These are phyloP conservation scores for Daboia siamensis DNA, from an alignment of 2,113 vertebrate genomes.

Conservation along the genomic window DNA sequence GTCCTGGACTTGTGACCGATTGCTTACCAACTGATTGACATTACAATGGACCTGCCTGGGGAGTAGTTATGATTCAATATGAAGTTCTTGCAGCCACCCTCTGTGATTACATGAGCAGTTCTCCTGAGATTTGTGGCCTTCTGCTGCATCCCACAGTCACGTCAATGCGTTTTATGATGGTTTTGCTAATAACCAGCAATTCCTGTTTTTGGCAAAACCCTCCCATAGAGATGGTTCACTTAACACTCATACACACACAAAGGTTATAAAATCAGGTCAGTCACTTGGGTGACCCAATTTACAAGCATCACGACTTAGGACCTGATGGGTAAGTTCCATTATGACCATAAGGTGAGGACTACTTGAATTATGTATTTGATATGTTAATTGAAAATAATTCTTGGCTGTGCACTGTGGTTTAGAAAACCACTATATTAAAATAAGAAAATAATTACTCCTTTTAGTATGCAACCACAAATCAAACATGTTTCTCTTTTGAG, in stretches of 20 bases:
- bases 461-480: too few species aligned
- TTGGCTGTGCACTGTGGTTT: neutral
- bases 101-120: neutral
- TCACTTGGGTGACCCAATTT: neutral
- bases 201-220: too few species aligned
- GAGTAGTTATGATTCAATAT: neutral
- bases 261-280: neutral
- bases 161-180: neutral
- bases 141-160: neutral
- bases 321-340: too few species aligned
- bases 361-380: neutral
- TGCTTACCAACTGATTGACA: neutral
- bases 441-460: neutral
- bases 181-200: too few species aligned
- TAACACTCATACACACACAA: too few species aligned
- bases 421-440: too few species aligned
- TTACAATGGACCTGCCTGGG: neutral
- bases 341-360: too few species aligned
- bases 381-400: neutral
- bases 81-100: neutral
- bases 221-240: neutral
- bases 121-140: neutral
- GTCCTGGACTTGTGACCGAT: neutral
- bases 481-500: neutral
- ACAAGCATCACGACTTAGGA: too few species aligned